phyloP scores from a whole-genome alignment of 2,888 invertebrate genomes.

The Hirtodrosophila alboralis region DNA sequence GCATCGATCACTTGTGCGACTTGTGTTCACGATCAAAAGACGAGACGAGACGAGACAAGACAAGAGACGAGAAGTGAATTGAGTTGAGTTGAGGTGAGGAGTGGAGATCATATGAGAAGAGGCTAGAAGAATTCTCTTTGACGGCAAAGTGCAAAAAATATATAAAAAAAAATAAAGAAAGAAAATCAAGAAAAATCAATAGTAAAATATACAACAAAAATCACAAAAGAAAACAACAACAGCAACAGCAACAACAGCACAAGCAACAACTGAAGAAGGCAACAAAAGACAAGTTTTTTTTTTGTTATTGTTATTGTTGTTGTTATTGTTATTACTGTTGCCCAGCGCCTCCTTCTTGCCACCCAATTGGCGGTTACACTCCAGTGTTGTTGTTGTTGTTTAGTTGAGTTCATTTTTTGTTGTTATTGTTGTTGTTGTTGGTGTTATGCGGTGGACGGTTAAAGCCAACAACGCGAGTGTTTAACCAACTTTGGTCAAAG shows the following conservation, averaged over 20 bases:
- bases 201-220: constrained; percentile 22
- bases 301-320: constrained; percentile 34
- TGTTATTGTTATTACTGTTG: constrained; percentile 22
- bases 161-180: no score
- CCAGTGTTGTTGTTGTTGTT: no score
- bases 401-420: constrained; percentile 2
- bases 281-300: constrained; percentile 44
- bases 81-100: constrained; percentile 6
- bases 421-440: constrained; percentile 46
- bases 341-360: not conserved
- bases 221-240: constrained; percentile 9
- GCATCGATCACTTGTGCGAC: constrained; percentile 82
- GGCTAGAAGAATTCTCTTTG: constrained; percentile 27
- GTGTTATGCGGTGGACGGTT: constrained; percentile 55
- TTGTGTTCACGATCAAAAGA: constrained; percentile 59
- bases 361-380: constrained; percentile 2
- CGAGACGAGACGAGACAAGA: constrained; percentile 26
- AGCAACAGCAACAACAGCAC: not conserved
- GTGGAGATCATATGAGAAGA: no score
- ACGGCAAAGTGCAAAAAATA: constrained; percentile 22
- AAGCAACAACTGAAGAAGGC: constrained; percentile 27
- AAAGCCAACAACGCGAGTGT: constrained; percentile 63
- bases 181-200: constrained; percentile 7
- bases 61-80: constrained; percentile 9
- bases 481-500: constrained; percentile 69